These are phyloP conservation scores for Lagocephalus sceleratus DNA, from an alignment of 2,797 vertebrate genomes.

Conservation along the genomic window DNA sequence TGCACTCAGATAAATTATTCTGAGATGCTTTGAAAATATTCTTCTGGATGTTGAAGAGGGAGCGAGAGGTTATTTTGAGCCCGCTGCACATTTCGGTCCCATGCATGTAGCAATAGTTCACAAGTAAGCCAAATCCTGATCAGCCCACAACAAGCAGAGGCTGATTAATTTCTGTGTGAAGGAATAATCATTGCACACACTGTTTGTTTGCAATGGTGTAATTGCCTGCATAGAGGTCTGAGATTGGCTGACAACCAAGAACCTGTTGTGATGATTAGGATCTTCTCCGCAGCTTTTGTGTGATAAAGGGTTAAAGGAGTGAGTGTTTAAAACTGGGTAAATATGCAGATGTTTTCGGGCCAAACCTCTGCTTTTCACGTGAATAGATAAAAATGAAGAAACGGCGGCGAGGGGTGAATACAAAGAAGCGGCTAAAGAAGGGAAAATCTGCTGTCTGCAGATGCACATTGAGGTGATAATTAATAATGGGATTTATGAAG, in stretches of 20 bases:
- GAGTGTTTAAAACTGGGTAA: not conserved
- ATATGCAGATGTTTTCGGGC: not conserved
- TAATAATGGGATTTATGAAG: slow-evolving; percentile 1
- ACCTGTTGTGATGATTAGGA: slow-evolving; percentile 47
- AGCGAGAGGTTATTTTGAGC: slow-evolving; percentile 10
- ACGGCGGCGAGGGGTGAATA: not conserved
- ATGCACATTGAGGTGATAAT: not conserved
- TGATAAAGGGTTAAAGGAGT: not conserved
- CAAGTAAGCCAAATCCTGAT: slow-evolving; percentile 21
- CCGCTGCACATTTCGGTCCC: slow-evolving; percentile 4
- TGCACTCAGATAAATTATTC: slow-evolving; percentile 8
- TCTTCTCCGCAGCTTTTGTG: slow-evolving; percentile 27
- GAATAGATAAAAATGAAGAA: not conserved
- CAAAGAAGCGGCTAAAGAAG: not conserved
- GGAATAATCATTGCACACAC: slow-evolving; percentile 43
- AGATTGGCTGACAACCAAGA: slow-evolving; percentile 46
- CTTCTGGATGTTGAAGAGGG: slow-evolving; percentile 23
- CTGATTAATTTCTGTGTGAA: slow-evolving; percentile 46
- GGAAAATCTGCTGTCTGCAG: slow-evolving; percentile 10
- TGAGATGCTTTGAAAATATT: slow-evolving; percentile 7
- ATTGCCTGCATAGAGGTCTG: slow-evolving; percentile 49
- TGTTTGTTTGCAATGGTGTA: slow-evolving; percentile 58
- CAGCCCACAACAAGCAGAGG: slow-evolving; percentile 12
- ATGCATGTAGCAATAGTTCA: slow-evolving; percentile 8
- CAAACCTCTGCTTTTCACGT: not conserved